phyloP scores from a whole-genome alignment of 2,797 vertebrate genomes.

The Spinus olivaceus region DNA sequence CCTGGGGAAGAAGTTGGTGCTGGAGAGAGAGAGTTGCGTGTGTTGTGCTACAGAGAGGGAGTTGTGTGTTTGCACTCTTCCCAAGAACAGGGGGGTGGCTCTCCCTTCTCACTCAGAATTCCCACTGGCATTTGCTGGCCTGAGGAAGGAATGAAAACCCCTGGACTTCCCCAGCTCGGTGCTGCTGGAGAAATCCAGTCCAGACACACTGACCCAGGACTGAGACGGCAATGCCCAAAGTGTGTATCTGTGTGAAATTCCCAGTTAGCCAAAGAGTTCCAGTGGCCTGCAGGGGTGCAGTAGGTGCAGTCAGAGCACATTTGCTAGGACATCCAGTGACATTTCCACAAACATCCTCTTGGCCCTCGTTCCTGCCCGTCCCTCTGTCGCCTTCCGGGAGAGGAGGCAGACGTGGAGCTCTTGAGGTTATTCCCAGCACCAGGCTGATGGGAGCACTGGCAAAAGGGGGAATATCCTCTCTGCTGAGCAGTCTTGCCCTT shows the following conservation, averaged over 20 bases:
- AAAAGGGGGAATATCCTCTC: constrained; percentile 23
- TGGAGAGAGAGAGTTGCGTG: neutral
- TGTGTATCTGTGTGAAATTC: neutral
- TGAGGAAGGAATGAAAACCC: neutral
- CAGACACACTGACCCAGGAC: fast-evolving
- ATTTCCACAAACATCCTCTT: constrained; percentile 58
- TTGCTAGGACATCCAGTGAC: constrained; percentile 10
- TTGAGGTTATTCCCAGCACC: constrained; percentile 47
- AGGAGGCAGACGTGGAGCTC: neutral
- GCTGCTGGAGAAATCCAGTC: neutral
- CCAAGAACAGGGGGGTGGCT: neutral
- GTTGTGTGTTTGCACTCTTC: neutral
- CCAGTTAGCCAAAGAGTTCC: neutral
- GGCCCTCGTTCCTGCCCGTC: constrained; percentile 28
- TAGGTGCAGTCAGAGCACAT: neutral
- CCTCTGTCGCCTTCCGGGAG: constrained; percentile 64
- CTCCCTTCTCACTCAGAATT: neutral
- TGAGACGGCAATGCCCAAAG: neutral
- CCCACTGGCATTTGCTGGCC: neutral
- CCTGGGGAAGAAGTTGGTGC: neutral
- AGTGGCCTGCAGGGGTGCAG: neutral
- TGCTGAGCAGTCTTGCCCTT: neutral
- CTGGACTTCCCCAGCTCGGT: neutral
- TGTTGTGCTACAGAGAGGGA: neutral
- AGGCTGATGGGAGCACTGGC: neutral